Evolutionary conservation across 2,797 vertebrate species (phyloP), one percentile per base, ranked within the genome.

Genomic region (Tangara arthus): DNA sequence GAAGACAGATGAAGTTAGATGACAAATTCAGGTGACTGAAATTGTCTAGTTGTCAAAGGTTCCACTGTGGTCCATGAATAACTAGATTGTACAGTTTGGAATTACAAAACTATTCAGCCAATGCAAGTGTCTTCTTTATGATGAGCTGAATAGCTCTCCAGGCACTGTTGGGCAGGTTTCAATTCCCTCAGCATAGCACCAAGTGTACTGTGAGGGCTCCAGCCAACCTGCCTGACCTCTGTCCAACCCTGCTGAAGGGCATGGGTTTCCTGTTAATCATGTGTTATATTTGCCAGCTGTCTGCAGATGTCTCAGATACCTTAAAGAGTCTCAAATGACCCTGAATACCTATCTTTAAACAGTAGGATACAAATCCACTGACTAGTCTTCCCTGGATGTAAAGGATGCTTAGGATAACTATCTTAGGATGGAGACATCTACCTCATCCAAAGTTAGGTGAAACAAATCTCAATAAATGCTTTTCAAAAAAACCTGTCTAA

Each of bases 221-320:
- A 63, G 37, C 28, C 56, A 77, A 66, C 44, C 44, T 77, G 22
- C 59, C 64, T 63, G 79, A 85, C 84, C 47, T 56, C 52, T 66
- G 7, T 66, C 56, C 39, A 66, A 9, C 66, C 8, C 80, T 39
- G 23, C 52, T 14, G 12, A 75, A 87, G 47, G 47, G 27, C 52
- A 76, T 35, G 34, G 47, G 22, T 93, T 88, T 83, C 61, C 35
- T 81, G 28, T 81, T 87, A 53, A 23, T 78, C 41, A 15, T 81
- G 32, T 80, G 46, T 88, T 90, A 42, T n/a, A 55, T 89, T 92
- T 93, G 55, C 61, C 63, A 93, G n/a, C 39, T 20, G 53, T 84
- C 77, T 89, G 46, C 83, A 94, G 66, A 89, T 94, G 59, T 92
- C 73, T 41, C 35, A 55, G 72, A 92, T 93, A 70, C 20, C 35